Conservation (phyloP, 1,140 invertebrate species). For the Hylaeus anthracinus region DNA sequence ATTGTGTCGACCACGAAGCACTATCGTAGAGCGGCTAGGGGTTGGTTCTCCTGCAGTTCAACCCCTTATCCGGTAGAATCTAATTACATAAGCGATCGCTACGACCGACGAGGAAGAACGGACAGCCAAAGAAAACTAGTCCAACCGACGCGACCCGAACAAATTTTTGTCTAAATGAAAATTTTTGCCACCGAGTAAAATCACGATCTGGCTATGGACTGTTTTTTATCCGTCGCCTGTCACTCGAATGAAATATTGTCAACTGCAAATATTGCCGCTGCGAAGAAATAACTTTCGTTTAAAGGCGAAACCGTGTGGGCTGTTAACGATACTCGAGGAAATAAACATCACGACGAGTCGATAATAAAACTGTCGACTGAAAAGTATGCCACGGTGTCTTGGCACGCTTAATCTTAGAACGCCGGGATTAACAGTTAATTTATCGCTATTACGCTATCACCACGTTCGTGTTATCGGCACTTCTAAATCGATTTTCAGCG, state of each 20-base stretch:
- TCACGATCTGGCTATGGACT: background rate
- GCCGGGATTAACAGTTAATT: background rate
- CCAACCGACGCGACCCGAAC: background rate
- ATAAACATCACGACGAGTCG: background rate
- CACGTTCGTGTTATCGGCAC: background rate
- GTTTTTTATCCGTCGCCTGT: background rate
- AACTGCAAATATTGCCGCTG: no score
- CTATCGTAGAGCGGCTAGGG: constrained; percentile 14
- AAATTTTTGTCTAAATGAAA: background rate
- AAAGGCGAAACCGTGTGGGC: background rate
- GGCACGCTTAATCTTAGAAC: background rate
- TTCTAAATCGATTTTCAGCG: background rate
- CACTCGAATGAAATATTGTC: background rate
- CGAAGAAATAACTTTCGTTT: no score
- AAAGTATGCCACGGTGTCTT: background rate
- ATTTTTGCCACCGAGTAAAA: no score
- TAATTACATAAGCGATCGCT: constrained; percentile 55
- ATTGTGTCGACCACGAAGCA: constrained; percentile 21
- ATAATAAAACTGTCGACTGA: constrained; percentile 4
- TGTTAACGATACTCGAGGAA: background rate
- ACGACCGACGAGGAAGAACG: background rate
- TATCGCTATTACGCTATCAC: constrained; percentile 11
- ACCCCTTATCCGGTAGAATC: constrained; percentile 58
- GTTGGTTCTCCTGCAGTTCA: constrained; percentile 47
- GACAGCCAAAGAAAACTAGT: background rate